A percentile compares a stretch with the other conserved stretches of the same genome.
Conservation (phyloP, 1,140 invertebrate genomes). For the Sycobia sp. region DNA sequence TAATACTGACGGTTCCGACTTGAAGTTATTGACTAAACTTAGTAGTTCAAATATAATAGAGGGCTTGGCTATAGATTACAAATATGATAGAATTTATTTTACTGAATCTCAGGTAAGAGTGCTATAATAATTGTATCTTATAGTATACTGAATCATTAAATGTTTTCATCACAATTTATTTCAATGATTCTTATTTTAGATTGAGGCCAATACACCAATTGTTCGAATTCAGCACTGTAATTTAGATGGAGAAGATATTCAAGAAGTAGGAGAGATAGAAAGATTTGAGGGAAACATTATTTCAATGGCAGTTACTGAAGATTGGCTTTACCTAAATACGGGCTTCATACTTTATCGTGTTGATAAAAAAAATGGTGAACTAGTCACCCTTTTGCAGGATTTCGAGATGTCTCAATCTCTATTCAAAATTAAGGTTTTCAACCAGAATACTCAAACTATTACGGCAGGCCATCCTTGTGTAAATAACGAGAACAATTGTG, state of each 20-base stretch:
- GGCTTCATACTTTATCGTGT: too few species aligned
- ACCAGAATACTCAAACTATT: too few species aligned
- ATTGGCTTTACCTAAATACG: not conserved
- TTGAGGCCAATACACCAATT: not conserved
- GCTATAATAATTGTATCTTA: too few species aligned
- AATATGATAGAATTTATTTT: conserved; percentile 18
- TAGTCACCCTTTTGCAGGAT: too few species aligned
- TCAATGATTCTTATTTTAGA: not conserved
- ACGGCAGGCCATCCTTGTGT: not conserved
- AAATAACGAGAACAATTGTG: not conserved
- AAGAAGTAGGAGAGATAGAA: not conserved
- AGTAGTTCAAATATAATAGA: not conserved
- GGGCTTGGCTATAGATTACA: conserved; percentile 2
- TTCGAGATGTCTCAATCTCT: too few species aligned
- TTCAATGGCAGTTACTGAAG: not conserved
- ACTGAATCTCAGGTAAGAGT: not conserved
- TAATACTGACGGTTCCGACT: not conserved
- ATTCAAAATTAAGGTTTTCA: too few species aligned
- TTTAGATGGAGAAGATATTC: conserved; percentile 1
- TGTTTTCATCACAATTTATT: too few species aligned
- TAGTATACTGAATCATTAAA: too few species aligned
- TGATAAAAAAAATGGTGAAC: too few species aligned
- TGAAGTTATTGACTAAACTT: not conserved
- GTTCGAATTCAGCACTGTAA: not conserved
- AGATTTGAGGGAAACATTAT: too few species aligned